Conservation (phyloP, 2,113 vertebrate genomes). For the Charadrius vociferus region DNA sequence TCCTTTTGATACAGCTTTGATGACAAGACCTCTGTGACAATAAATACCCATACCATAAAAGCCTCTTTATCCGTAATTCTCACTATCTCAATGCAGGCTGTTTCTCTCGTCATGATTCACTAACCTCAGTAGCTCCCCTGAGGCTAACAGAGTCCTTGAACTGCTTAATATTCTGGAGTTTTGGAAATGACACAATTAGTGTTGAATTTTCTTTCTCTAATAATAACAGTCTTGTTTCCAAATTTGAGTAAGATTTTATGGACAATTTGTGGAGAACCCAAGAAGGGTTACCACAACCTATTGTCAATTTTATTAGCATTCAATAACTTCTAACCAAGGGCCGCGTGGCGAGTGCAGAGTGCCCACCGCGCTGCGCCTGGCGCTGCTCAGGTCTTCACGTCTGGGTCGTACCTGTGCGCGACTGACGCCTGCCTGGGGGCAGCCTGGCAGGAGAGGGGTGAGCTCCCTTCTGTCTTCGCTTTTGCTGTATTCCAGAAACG, state of each 20-base stretch:
- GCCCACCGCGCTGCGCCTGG: neutral
- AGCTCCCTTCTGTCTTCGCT: neutral
- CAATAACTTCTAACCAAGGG: neutral
- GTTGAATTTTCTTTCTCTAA: neutral
- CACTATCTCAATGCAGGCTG: neutral
- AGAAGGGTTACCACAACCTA: neutral
- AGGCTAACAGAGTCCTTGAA: slow-evolving; percentile 52
- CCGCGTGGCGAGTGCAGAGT: accelerated
- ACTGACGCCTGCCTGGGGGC: neutral
- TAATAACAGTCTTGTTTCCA: neutral
- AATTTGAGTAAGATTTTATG: neutral
- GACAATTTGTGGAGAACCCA: neutral
- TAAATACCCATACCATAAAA: neutral
- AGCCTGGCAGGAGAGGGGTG: neutral
- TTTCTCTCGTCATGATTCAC: neutral
- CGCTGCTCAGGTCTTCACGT: neutral
- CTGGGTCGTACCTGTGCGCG: neutral
- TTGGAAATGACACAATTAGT: slow-evolving; percentile 7
- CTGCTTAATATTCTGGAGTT: slow-evolving; percentile 34
- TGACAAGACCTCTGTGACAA: neutral
- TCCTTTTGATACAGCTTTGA: neutral
- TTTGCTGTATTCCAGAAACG: neutral
- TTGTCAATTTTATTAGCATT: neutral
- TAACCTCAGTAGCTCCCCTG: slow-evolving; percentile 10
- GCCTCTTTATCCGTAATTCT: neutral